Base-by-base conservation (phyloP, 2,113 vertebrate genomes). In the Sialia sialis region DNA sequence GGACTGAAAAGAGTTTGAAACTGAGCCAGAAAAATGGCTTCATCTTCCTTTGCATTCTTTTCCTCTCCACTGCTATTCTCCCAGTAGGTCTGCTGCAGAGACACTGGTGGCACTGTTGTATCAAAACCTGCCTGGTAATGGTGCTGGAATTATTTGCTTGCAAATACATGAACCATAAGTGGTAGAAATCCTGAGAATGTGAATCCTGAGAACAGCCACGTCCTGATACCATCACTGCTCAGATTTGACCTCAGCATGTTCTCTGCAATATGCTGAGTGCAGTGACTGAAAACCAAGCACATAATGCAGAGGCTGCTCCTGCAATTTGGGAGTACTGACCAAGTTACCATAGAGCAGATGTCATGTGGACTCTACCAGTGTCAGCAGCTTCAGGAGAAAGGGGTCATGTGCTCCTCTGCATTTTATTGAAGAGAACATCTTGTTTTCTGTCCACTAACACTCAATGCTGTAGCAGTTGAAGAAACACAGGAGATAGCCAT, bases 201-300 rank as follows among this genome's bases (percentile, higher is more conserved):
- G 18, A 87, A 82, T 46, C 32, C 66, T 79, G 48, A 82, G 21
- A 85, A 39, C 27, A 74, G 17, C 18, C n/a, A 85, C 29, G 49
- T 38, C 63, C 46, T 64, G 36, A 54, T 52, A 58, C 7, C 2
- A 0, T 19, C 46, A 18, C 26, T 38, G 41, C 36, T 58, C 46
- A 0, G 0, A 18, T 27, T 3, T 66, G 58, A 77, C 22, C 62
- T 64, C 13, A 3, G 44, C 49, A 73, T 11, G 2, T 7, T n/a
- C 10, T 74, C 34, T 56, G 43, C n/a, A 41, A 6, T 1, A 2
- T 32, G 38, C 4, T 3, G 2, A 56, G 32, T 1, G 5, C 67
- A 52, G 8, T 1, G 1, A 41, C 16, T 63, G 4, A 72, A 89
- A 74, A 22, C 16, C 25, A 44, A 79, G 21, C 12, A 38, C 4